Evolutionary conservation across 92 coral and sea anemone species (phyloP).

Genomic region (Actinostola sp.): DNA sequence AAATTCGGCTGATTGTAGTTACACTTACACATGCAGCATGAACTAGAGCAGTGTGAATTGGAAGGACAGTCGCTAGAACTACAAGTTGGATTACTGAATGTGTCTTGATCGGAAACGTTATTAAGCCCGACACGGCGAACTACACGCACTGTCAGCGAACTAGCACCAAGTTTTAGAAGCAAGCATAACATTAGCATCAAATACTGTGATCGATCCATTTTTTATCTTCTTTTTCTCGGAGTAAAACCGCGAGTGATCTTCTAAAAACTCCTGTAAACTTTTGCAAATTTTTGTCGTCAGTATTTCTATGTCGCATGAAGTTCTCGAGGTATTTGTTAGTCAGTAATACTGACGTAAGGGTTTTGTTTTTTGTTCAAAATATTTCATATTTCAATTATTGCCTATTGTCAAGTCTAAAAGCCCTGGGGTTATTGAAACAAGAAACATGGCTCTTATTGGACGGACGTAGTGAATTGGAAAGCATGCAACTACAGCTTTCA

Average conservation of each 20-base stretch:
- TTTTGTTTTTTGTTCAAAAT: no score
- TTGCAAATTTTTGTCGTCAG: no score
- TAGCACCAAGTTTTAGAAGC: neutral
- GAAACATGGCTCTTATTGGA: no score
- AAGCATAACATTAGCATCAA: neutral
- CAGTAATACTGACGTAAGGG: no score
- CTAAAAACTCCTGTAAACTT: no score
- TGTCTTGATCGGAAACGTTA: neutral
- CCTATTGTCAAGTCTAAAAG: no score
- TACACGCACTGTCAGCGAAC: neutral
- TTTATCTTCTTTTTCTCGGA: neutral
- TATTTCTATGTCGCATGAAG: no score
- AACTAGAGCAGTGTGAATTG: neutral
- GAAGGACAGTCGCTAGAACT: neutral
- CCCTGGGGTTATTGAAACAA: no score
- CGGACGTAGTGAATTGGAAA: no score
- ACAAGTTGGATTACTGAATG: constrained; percentile 10
- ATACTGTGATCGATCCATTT: neutral
- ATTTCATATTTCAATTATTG: no score
- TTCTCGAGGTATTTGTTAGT: no score
- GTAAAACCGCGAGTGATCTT: neutral
- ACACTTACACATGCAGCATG: constrained; percentile 17
- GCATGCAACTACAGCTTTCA: no score
- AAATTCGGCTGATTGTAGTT: neutral
- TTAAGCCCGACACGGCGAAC: neutral